A percentile compares a stretch with the other conserved stretches of the same genome.
Conservation (phyloP, 2,888 invertebrate genomes). For the Drosophila niveifrons region DNA sequence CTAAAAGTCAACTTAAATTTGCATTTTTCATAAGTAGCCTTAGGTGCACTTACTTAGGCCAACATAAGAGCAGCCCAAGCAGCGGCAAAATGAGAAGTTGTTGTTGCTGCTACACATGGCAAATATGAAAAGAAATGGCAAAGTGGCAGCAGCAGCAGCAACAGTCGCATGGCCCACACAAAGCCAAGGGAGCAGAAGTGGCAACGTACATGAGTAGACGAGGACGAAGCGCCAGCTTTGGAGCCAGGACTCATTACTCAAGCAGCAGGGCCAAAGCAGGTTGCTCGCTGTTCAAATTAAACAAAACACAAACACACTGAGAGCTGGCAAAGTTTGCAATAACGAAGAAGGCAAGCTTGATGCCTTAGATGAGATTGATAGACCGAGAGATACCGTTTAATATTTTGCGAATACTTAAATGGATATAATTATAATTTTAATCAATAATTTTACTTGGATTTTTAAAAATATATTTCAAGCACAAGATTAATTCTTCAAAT, state of each 20-base stretch:
- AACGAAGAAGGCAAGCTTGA: slow-evolving; percentile 1
- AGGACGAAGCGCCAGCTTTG: slow-evolving; percentile 10
- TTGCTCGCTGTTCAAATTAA: slow-evolving; percentile 48
- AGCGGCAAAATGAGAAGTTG: slow-evolving; percentile 47
- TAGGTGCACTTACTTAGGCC: slow-evolving; percentile 83
- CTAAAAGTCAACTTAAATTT: slow-evolving; percentile 83
- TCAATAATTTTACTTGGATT: too few relatives aligned
- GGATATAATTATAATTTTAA: too few relatives aligned
- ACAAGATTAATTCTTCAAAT: too few relatives aligned
- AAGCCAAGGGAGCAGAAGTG: slow-evolving; percentile 27
- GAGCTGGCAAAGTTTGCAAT: slow-evolving; percentile 17
- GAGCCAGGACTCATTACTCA: slow-evolving; percentile 51
- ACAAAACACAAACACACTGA: slow-evolving; percentile 41
- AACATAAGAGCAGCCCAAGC: slow-evolving; percentile 65
- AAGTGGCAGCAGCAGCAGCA: slow-evolving; percentile 58
- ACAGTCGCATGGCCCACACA: slow-evolving; percentile 37
- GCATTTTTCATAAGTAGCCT: slow-evolving; percentile 83
- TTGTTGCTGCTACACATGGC: slow-evolving; percentile 44
- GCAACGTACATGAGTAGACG: neutral
- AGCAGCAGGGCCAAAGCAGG: slow-evolving; percentile 60
- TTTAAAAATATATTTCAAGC: too few relatives aligned
- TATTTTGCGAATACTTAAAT: neutral
- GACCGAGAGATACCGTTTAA: slow-evolving; percentile 18
- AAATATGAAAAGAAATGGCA: slow-evolving; percentile 72
- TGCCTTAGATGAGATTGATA: neutral